Base-by-base conservation (phyloP, 2,888 invertebrate species). In the Zaprionus bogoriensis region DNA sequence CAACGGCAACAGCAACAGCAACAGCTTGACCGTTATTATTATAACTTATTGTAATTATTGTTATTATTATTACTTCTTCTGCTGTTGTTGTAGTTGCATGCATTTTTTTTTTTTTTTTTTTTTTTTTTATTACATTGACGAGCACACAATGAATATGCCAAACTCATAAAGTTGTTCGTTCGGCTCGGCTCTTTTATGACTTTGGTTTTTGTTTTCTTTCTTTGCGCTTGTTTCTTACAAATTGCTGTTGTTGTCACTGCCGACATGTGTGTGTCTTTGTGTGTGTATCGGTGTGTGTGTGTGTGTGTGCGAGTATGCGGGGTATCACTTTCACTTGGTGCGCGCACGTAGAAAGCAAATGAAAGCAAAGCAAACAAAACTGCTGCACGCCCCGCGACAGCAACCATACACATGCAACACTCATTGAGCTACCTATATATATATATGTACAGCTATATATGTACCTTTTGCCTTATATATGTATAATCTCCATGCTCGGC, bases 261-360 rank as follows among this genome's bases (percentile, higher is more conserved):
- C 63, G 55, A 64, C 60, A 46, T 42, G 46, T 57, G 38, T 51
- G 36, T 36, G 44, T 39, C 10, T 44, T 38, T 52, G 20, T 30
- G 19, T 54, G 32, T 52, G 36, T 41, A 12, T 45, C 30, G 10
- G 20, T 32, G 17, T 53, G 42, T 19, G 27, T 38, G 7, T 39
- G 27, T 55, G 20, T 32, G 3, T 46, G 4, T 41, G 10, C 25
- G 10, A 55, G 12, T 53, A 61, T 67, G 57, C 28, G 66, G 62
- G 68, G 61, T 80, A 80, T 80, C 80, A 80, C 80, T 80, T 80
- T 80, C 80, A 80, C 80, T 80, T 20, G 50, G 69, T 64, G 73
- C 62, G 83, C 80, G 80, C 80, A 74, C 77, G 70, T 83, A 80
- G 80, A 80, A 80, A 80, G 83, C 80, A 83, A 80, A 80, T 64